A percentile compares a stretch with the other conserved stretches of the same genome.
phyloP scores from a whole-genome alignment of 2,888 invertebrate genomes.

The Lycocerus yunnanus region DNA sequence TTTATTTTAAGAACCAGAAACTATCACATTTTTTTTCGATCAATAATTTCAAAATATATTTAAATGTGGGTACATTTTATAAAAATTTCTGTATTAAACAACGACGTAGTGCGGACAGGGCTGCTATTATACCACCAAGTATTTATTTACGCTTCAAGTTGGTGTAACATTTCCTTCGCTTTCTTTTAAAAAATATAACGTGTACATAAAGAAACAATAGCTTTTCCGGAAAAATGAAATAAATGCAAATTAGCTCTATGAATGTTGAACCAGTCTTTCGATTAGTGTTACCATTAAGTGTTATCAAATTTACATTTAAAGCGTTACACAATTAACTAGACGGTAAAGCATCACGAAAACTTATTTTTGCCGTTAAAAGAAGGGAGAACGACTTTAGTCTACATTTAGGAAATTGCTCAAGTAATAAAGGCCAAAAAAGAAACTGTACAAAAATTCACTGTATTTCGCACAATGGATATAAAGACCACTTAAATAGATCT shows the following conservation, averaged over 20 bases:
- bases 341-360: background rate
- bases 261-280: background rate
- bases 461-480: background rate
- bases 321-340: background rate
- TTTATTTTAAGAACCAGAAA: background rate
- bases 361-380: background rate
- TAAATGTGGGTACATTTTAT: too few species aligned
- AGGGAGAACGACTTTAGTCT: background rate
- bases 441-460: conserved; percentile 3
- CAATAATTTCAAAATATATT: background rate
- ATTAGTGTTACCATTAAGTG: background rate
- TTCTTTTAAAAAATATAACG: background rate
- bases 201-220: background rate
- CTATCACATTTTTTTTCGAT: background rate
- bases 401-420: background rate
- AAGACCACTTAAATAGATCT: conserved; percentile 20
- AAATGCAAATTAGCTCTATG: background rate
- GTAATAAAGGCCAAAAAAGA: conserved; percentile 2
- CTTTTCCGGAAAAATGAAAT: background rate
- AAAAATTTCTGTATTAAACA: background rate
- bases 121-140: background rate
- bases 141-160: background rate
- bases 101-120: background rate
- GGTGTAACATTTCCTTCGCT: background rate
- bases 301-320: background rate